Percentiles rank a stretch among this genome's conserved stretches.
Conservation (phyloP, 1,140 invertebrate species). For the Pachypeltis micranthus region DNA sequence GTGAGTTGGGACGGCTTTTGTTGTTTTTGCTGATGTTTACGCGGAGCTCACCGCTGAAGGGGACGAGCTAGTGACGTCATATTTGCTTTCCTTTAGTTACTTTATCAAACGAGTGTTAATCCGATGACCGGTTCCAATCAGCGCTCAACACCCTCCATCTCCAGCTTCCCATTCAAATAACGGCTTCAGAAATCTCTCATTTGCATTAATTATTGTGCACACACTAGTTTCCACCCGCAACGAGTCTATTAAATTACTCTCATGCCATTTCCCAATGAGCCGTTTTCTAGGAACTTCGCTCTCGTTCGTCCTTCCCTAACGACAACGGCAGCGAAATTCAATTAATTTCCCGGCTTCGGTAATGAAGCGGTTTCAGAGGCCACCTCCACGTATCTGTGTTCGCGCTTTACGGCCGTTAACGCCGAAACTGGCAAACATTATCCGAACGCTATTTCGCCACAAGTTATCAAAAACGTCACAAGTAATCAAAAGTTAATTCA, state of each 20-base stretch:
- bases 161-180: neutral
- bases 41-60: neutral
- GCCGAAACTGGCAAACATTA: too few species aligned
- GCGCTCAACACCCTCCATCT: neutral
- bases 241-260: neutral
- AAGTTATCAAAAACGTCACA: too few species aligned
- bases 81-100: neutral
- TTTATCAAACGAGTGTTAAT: neutral
- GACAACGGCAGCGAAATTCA: too few species aligned
- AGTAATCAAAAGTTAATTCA: too few species aligned
- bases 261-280: neutral
- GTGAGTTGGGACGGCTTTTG: neutral
- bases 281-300: neutral
- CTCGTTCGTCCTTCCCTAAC: neutral
- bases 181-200: neutral
- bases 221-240: conserved; percentile 9
- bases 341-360: too few species aligned
- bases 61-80: neutral
- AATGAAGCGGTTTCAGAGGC: too few species aligned
- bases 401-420: too few species aligned
- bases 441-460: too few species aligned
- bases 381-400: too few species aligned
- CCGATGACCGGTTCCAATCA: neutral
- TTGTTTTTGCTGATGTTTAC: neutral
- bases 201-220: neutral